Evolutionary conservation across 2,113 vertebrate genomes (phyloP).

Genomic region (Pantherophis guttatus): DNA sequence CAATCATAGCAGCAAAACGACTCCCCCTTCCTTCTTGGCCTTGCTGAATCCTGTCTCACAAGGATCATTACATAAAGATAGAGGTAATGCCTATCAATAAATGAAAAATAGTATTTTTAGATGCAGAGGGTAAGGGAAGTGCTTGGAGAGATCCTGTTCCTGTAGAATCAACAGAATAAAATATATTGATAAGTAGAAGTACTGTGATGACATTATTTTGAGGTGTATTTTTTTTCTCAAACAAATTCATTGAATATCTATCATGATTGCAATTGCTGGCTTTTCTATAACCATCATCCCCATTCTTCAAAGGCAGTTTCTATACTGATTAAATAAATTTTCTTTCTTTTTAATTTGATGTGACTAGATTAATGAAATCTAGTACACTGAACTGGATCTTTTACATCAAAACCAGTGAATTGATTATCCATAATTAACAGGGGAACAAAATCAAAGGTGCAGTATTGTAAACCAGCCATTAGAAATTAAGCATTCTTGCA

Average conservation of each 20-base stretch:
- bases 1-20: slow-evolving; percentile 10
- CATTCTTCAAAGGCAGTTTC: background rate
- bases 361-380: background rate
- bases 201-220: background rate
- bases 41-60: background rate
- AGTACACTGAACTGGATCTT: background rate
- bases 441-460: background rate
- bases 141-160: background rate
- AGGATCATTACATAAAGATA: background rate
- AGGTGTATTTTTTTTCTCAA: background rate
- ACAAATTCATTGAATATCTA: background rate
- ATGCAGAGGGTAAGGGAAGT: background rate
- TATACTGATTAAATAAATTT: background rate
- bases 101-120: background rate
- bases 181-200: background rate
- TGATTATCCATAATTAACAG: background rate
- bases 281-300: background rate
- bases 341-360: background rate
- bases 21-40: background rate
- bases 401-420: background rate
- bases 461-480: background rate
- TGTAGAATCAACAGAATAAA: background rate
- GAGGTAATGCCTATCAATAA: background rate
- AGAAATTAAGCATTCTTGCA: background rate
- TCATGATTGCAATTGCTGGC: background rate